phyloP scores from a whole-genome alignment of 2,888 invertebrate genomes.

The Ochlodes sylvanus region DNA sequence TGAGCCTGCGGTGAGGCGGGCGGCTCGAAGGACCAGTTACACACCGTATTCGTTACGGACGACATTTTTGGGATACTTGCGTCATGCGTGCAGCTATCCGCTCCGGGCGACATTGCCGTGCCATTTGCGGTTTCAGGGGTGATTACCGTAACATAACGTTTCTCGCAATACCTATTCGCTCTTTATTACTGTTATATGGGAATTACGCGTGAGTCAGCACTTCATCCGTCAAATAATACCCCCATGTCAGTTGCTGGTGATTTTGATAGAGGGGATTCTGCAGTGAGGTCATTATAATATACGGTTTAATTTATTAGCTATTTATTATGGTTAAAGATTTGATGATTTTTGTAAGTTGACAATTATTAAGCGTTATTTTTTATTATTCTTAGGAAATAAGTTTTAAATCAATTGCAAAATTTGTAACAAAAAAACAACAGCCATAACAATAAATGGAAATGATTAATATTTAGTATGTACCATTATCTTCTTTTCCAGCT shows the following conservation, averaged over 20 bases:
- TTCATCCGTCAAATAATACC: background rate
- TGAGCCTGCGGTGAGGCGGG: slow-evolving; percentile 58
- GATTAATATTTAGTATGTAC: too few species aligned
- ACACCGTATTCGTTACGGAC: slow-evolving; percentile 60
- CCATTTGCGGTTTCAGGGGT: slow-evolving; percentile 52
- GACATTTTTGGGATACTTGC: slow-evolving; percentile 71
- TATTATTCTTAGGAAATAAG: background rate
- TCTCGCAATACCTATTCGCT: background rate
- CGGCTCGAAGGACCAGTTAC: slow-evolving; percentile 59
- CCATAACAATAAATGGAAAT: too few species aligned
- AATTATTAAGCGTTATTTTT: too few species aligned
- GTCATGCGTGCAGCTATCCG: slow-evolving; percentile 46
- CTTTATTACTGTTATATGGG: slow-evolving; percentile 1
- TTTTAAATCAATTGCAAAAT: background rate
- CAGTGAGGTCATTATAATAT: too few species aligned
- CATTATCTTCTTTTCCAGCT: too few species aligned
- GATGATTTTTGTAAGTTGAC: too few species aligned
- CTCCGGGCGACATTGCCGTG: slow-evolving; percentile 44
- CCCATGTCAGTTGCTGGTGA: too few species aligned
- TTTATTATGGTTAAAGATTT: too few species aligned
- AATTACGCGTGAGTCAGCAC: background rate
- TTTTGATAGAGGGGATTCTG: too few species aligned
- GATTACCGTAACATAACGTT: slow-evolving; percentile 32
- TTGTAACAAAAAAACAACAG: background rate
- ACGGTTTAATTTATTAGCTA: too few species aligned